These are phyloP conservation scores for Calliphora vicina DNA, from an alignment of 1,140 invertebrate species.

Conservation along the genomic window DNA sequence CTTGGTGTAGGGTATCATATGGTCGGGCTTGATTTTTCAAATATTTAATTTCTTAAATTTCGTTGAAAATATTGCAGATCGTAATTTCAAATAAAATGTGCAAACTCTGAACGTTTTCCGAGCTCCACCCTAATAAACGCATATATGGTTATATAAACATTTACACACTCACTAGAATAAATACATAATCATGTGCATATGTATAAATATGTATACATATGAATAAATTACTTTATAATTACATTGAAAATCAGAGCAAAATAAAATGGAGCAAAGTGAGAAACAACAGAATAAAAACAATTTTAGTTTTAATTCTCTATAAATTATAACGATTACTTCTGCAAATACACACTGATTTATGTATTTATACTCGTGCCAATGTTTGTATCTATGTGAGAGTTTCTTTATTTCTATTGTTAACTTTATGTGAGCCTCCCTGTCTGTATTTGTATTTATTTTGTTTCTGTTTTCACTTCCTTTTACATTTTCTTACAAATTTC, in stretches of 20 bases:
- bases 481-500: background rate
- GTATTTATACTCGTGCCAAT: background rate
- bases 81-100: no score
- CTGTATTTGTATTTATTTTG: background rate
- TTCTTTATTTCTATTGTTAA: background rate
- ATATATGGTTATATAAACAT: no score
- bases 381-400: background rate
- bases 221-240: background rate
- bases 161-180: no score
- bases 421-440: background rate
- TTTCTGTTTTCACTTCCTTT: background rate
- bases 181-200: no score
- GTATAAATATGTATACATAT: background rate
- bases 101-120: no score
- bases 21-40: no score
- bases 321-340: background rate
- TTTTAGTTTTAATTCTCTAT: background rate
- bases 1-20: no score
- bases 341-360: background rate
- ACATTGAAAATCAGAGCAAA: background rate
- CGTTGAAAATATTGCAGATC: no score
- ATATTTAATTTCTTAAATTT: no score
- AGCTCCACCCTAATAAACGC: no score
- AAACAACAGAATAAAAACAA: background rate
- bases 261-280: background rate